Evolutionary conservation across 2,888 invertebrate species (phyloP).

Genomic region (Ochlodes sylvanus): DNA sequence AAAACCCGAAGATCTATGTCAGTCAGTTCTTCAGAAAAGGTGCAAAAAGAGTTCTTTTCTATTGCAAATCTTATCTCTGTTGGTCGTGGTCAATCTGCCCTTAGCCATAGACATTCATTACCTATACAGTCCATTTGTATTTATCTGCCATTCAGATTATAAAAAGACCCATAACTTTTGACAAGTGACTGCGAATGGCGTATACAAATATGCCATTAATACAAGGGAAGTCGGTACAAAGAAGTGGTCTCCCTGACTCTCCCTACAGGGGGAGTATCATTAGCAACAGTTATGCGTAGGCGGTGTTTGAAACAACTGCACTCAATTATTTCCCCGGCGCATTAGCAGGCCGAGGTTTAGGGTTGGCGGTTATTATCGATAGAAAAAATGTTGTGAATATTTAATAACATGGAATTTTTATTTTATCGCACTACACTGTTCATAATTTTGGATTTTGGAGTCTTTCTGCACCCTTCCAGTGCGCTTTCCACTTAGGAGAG

Average conservation of each 20-base stretch:
- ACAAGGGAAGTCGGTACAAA: conserved; percentile 14
- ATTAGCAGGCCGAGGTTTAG: conserved; percentile 20
- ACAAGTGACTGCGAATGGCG: neutral
- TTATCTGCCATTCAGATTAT: neutral
- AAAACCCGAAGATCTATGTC: too few species aligned
- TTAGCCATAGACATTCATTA: neutral
- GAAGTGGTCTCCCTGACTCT: conserved; percentile 7
- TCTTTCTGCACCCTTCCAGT: too few species aligned
- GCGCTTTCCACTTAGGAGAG: too few species aligned
- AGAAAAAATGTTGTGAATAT: neutral
- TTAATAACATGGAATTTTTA: too few species aligned
- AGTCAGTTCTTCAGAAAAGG: neutral
- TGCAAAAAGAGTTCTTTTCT: too few species aligned
- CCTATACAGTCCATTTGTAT: neutral
- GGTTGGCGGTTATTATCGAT: conserved; percentile 15
- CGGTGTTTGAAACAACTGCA: conserved; percentile 47
- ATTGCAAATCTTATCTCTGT: too few species aligned
- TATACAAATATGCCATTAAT: conserved; percentile 12
- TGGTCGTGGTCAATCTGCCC: too few species aligned
- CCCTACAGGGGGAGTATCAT: conserved; percentile 41
- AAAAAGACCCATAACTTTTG: neutral
- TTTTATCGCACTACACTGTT: too few species aligned
- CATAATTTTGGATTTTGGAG: too few species aligned
- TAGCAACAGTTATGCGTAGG: conserved; percentile 44
- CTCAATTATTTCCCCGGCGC: conserved; percentile 47